A percentile compares a stretch with the other conserved stretches of the same genome.
These are phyloP conservation scores for Leptopilina clavipes DNA, from an alignment of 1,140 invertebrate species.

Conservation along the genomic window DNA sequence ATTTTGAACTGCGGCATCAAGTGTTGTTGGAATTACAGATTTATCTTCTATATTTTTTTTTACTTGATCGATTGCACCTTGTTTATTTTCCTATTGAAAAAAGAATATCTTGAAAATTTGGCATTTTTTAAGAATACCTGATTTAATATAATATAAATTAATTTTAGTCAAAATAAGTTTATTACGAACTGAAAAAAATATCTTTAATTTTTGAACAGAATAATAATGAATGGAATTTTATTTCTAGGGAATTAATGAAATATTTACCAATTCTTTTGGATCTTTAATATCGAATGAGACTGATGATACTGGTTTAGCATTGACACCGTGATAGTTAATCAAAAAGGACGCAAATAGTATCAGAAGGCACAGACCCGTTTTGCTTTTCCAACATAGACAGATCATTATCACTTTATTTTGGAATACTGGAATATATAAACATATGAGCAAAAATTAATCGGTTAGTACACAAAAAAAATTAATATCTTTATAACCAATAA, in stretches of 20 bases:
- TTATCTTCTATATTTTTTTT: too few relatives aligned
- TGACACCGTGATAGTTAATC: constrained; percentile 44
- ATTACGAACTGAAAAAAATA: too few relatives aligned
- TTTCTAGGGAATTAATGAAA: constrained; percentile 11
- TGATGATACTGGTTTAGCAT: constrained; percentile 55
- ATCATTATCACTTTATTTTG: constrained; percentile 63
- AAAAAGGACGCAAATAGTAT: constrained; percentile 56
- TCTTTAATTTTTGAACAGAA: background rate
- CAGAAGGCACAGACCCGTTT: constrained; percentile 60
- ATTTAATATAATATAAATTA: too few relatives aligned
- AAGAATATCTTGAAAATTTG: too few relatives aligned
- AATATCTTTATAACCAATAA: too few relatives aligned
- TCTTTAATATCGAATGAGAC: constrained; percentile 20
- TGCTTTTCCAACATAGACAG: constrained; percentile 48
- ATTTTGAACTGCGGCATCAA: too few relatives aligned
- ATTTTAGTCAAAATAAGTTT: too few relatives aligned
- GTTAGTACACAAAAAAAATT: constrained; percentile 19
- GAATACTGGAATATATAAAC: constrained; percentile 49
- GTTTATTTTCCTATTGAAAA: too few relatives aligned
- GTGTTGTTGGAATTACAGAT: too few relatives aligned
- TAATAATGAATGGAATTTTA: background rate
- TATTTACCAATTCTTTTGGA: constrained; percentile 47
- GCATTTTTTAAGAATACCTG: too few relatives aligned
- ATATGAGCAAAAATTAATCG: constrained; percentile 20
- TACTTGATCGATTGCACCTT: too few relatives aligned